Base-by-base conservation (phyloP, 2,113 vertebrate genomes). In the Glaucidium brasilianum region DNA sequence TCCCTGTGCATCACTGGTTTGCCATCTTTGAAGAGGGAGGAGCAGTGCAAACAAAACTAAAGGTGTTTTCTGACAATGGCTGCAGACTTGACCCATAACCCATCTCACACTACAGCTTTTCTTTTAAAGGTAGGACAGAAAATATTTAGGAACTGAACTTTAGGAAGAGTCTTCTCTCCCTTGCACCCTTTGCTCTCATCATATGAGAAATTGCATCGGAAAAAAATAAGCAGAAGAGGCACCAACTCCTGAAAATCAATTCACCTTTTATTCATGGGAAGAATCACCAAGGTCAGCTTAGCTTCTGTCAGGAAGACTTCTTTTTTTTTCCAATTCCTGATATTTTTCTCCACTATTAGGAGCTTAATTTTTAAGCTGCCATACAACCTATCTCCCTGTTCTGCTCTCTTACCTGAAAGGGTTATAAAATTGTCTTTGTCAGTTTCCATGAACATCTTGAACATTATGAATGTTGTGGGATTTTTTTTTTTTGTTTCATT, bases 141-240 rank as follows among this genome's bases (percentile, higher is more conserved):
- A 68, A 72, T 27, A 34, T 8, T 66, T 27, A 23, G 74, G 52
- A 75, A 9, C 22, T 43, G 19, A 85, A 75, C 29, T 53, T 64
- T 12, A 1, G 0, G 20, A 14, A 32, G 10, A 26, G 16, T 59
- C 45, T 69, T 85, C 35, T 53, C 13, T 71, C 17, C 16, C 22
- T 1, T 66, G 17, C 6, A 21, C 34, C 49, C 12, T 18, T 49
- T 60, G 26, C 15, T 72, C 29, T 78, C 20, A 23, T 55, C 37
- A 9, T 10, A 2, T 5, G 3, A 60, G 29, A 85, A 75, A 49
- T 8, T 56, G 6, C 21, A 58, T 83, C 0, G 1, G 12, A 47
- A 69, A 3, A 71, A 53, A 55, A 69, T 7, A 58, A 25, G 9
- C 23, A 49, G 18, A 77, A 80, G 53, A 80, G 35, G 17, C 27